phyloP scores from a whole-genome alignment of 2,797 vertebrate species.

The Eutrigla gurnardus region DNA sequence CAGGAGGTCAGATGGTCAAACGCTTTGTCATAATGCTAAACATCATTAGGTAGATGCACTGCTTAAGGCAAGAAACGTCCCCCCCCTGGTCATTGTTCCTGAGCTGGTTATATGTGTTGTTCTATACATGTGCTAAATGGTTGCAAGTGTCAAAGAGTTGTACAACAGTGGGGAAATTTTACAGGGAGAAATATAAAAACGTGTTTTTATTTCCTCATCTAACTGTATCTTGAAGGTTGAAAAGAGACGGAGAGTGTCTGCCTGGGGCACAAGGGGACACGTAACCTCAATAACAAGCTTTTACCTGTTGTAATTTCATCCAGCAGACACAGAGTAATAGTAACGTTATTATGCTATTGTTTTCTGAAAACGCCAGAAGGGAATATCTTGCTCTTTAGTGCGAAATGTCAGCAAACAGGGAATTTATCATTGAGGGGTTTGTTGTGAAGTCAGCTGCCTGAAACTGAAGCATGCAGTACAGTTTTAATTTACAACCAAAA shows the following conservation, averaged over 20 bases:
- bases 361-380: no score
- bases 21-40: conserved; percentile 68
- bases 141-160: background rate
- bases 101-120: conserved; percentile 19
- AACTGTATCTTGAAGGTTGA: background rate
- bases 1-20: conserved; percentile 77
- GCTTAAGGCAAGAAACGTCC: conserved; percentile 36
- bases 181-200: background rate
- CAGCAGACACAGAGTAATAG: background rate
- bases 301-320: background rate
- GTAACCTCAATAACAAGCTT: background rate
- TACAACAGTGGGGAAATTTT: background rate
- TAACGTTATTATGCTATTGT: no score
- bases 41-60: conserved; percentile 61
- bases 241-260: background rate
- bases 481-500: background rate
- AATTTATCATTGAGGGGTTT: background rate
- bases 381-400: no score
- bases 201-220: background rate
- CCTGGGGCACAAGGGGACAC: background rate
- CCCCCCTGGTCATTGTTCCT: conserved; percentile 22
- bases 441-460: background rate
- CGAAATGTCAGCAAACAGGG: background rate
- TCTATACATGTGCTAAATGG: conserved; percentile 39
- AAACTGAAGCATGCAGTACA: no score